Conservation (phyloP, 2,113 vertebrate genomes). For the Gopherus evgoodei region DNA sequence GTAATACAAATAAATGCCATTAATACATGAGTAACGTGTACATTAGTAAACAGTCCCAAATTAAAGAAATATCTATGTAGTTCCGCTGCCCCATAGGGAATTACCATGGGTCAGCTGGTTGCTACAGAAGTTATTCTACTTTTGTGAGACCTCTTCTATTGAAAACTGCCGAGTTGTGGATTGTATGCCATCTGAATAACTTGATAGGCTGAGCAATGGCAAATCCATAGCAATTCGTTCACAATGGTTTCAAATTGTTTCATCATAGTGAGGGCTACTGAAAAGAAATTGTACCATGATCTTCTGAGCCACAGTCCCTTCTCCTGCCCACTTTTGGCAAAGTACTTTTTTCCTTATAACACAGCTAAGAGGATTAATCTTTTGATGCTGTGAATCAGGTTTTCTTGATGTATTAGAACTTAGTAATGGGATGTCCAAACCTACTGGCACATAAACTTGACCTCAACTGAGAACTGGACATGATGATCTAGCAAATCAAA, state of each 20-base stretch:
- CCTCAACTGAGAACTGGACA: background rate
- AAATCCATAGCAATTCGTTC: background rate
- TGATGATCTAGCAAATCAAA: background rate
- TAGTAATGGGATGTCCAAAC: background rate
- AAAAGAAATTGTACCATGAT: background rate
- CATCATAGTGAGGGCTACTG: background rate
- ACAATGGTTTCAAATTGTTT: background rate
- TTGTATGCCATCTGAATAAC: background rate
- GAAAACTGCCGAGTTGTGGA: background rate
- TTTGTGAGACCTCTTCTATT: background rate
- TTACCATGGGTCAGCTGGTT: background rate
- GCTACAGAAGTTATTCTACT: background rate
- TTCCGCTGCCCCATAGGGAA: background rate
- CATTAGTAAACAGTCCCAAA: background rate
- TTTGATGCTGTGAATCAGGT: background rate
- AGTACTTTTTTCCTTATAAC: background rate
- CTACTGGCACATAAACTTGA: background rate
- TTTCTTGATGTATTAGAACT: background rate
- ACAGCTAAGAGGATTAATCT: background rate
- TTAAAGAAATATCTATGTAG: background rate
- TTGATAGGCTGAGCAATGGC: background rate
- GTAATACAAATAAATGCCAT: background rate
- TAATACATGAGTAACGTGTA: background rate
- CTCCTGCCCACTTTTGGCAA: background rate
- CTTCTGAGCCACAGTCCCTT: background rate